Evolutionary conservation across 1,140 invertebrate species (phyloP), one percentile per base, ranked within the genome.

Genomic region (Dendrolimus kikuchii): DNA sequence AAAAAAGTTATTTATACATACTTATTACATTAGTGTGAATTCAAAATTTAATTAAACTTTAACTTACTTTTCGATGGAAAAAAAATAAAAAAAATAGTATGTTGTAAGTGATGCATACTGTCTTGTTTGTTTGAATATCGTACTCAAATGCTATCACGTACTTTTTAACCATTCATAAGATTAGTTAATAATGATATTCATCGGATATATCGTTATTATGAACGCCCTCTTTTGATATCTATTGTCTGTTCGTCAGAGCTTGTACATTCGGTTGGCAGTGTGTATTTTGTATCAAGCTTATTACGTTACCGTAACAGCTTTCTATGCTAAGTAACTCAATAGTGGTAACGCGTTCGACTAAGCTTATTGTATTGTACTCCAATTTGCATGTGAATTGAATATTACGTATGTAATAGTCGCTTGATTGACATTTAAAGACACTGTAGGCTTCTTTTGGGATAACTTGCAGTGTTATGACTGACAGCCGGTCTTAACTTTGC

Each of bases 181-280:
- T 71, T 68, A 71, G 59, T 60, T 62, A 71, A 64, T 65, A 61
- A 68, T 62, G 52, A 60, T 59, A 68, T 69, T 62, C 68, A 67
- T 63, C 53, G 59, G 46, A 53, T 74, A 71, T 71, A 68, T 62
- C 68, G 65, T 71, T 68, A 62, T 62, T 49, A 60, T 64, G 57
- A 23, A 72, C 67, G 72, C 69, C 69, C 60, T 66, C 64, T 75
- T 71, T 73, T 71, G 61, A 71, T 71, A 71, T 68, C 60, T 69
- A 66, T 71, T 69, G 69, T 69, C 66, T 66, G 61, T 68, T 66
- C 62, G 58, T 66, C 57, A 37, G 54, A 38, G 51, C 53, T 50
- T 43, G 58, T 64, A 42, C 44, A 49, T 52, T 49, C 49, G 53
- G 51, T 68, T 67, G 62, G 61, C 55, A 55, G 51, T 64, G 59